These are phyloP conservation scores for Prietella phreatophila DNA, from an alignment of 2,113 vertebrate genomes.

Conservation along the genomic window DNA sequence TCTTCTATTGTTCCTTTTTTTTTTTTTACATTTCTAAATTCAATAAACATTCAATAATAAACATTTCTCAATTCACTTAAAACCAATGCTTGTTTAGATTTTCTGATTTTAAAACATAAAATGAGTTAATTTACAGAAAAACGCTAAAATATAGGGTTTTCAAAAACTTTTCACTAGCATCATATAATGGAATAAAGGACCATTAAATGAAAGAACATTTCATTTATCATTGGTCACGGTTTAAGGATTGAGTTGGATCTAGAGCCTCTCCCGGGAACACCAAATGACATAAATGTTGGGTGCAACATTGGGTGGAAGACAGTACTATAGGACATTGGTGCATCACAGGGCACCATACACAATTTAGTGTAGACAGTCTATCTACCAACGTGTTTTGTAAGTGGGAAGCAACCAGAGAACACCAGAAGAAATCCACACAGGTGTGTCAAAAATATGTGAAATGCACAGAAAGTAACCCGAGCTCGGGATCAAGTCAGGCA, in stretches of 20 bases:
- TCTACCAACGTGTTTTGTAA: neutral
- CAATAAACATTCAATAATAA: neutral
- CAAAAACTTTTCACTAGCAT: too few species aligned
- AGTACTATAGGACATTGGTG: neutral
- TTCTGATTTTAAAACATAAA: too few species aligned
- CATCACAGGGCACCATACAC: neutral
- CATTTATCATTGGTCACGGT: too few species aligned
- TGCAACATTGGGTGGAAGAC: neutral
- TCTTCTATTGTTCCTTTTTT: neutral
- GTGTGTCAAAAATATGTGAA: neutral
- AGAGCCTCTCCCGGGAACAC: neutral
- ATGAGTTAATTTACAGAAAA: neutral
- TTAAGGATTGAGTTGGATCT: too few species aligned
- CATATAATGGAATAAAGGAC: too few species aligned
- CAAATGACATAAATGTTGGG: neutral
- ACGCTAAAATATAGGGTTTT: neutral
- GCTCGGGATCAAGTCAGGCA: too few species aligned
- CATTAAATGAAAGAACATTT: too few species aligned
- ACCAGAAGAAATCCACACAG: neutral
- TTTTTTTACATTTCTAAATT: neutral
- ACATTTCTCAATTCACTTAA: too few species aligned
- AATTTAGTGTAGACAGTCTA: neutral
- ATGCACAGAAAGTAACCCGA: neutral
- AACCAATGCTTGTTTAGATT: too few species aligned
- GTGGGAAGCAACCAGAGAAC: neutral